Conservation (phyloP, 2,113 vertebrate species). For the Taurulus bubalis region DNA sequence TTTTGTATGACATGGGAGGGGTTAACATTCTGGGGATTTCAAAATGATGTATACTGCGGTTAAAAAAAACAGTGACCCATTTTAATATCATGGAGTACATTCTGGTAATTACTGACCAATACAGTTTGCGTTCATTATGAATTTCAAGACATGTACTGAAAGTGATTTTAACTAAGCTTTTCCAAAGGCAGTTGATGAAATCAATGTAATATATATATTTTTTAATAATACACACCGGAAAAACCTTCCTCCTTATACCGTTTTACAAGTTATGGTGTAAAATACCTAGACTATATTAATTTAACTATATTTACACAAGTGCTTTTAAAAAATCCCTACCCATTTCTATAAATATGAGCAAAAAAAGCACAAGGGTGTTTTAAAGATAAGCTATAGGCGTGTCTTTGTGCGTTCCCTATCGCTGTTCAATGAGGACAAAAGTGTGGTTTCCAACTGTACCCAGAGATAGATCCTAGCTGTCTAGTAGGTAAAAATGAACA, state of each 20-base stretch:
- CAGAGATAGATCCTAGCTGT: slow-evolving; percentile 42
- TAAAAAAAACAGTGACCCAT: not conserved
- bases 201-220: not conserved
- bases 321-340: not conserved
- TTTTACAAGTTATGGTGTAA: not conserved
- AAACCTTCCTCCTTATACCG: not conserved
- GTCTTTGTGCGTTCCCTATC: not conserved
- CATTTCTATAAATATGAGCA: not conserved
- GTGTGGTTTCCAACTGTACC: slow-evolving; percentile 36
- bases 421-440: not conserved
- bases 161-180: not conserved
- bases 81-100: not conserved
- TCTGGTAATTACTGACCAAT: not conserved
- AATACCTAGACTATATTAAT: not conserved
- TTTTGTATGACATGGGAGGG: not conserved
- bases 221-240: not conserved
- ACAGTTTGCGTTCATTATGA: not conserved
- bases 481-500: slow-evolving; percentile 27
- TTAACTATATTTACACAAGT: not conserved
- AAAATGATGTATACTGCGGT: not conserved
- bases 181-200: not conserved
- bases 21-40: not conserved
- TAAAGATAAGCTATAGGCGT: not conserved
- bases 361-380: not conserved
- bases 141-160: not conserved